Evolutionary conservation across 2,113 vertebrate genomes (phyloP).

Genomic region (Catharus bicknelli): DNA sequence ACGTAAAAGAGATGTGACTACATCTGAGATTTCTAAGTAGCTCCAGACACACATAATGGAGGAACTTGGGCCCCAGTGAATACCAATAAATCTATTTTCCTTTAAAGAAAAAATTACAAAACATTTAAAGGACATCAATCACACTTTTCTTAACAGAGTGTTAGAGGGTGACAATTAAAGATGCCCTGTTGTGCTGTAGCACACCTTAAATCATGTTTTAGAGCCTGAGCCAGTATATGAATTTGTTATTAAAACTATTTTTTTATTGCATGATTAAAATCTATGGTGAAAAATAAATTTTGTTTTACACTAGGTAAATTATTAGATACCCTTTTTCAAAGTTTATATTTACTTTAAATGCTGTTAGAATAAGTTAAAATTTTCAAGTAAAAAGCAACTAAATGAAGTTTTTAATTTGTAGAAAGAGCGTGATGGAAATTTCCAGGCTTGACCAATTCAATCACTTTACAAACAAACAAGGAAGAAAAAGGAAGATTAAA

Average conservation of each 20-base stretch:
- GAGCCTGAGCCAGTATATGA: background rate
- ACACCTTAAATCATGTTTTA: background rate
- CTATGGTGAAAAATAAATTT: background rate
- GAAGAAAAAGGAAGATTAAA: background rate
- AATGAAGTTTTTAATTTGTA: background rate
- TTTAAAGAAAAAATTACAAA: background rate
- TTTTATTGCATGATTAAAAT: background rate
- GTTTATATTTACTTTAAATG: background rate
- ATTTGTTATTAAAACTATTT: background rate
- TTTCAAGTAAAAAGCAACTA: background rate
- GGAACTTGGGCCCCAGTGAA: background rate
- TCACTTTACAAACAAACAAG: background rate
- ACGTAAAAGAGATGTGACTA: background rate
- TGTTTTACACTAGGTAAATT: background rate
- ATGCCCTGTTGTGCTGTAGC: background rate
- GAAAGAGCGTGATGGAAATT: background rate
- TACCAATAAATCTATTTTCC: background rate
- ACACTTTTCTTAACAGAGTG: background rate
- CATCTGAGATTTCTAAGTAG: background rate
- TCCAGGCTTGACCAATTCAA: background rate
- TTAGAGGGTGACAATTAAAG: background rate
- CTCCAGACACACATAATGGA: background rate
- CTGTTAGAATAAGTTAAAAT: background rate
- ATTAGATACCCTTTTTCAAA: background rate
- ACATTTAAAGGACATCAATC: background rate